Evolutionary conservation across 1,140 invertebrate genomes (phyloP), one percentile per base, ranked within the genome.

Genomic region (Drosophila tropicalis): DNA sequence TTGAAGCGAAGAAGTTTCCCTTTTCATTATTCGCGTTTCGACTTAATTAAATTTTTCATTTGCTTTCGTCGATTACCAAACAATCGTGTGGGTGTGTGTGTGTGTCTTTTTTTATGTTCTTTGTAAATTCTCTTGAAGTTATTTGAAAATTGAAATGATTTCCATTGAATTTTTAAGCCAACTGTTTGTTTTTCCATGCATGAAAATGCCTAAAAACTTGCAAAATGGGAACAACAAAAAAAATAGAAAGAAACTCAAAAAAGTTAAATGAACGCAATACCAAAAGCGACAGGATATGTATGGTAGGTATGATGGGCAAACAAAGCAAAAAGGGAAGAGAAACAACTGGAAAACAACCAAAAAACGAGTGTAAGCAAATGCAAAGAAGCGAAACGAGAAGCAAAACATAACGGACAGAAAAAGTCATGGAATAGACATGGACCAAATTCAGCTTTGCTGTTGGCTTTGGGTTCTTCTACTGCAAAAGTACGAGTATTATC

Each of bases 171-270:
- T 81, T 69, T 56, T 72, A 70, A 70, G 67, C 60, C 69, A 70
- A 73, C 78, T 72, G 80, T 78, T 84, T 79, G 78, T 61, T 78
- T 84, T 89, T 51, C 77, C 84, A 70, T 70, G 84, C 68, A 81
- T 78, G 80, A 81, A 89, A 78, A 76, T 77, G 84, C 85, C 84
- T 81, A 90, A 89, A 86, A 84, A 89, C 44, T 74, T 82, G 83
- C 72, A 51, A 51, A 51, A 51, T 51, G 5, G 44, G 17, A 22
- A 51, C 17, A 19, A 51, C 7, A 51, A 51, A 2, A 51, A 6
- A 51, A 12, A 7, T 12, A 3, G n/a, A 51, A 22, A 22, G 19
- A 19, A 51, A 51, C 19, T 19, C 9, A 72, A 89, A 86, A 83
- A 79, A 81, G 83, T 89, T 79, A 89, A 89, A 89, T 83, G 81